These are phyloP conservation scores for Zaprionus gabonicus DNA, from an alignment of 1,140 invertebrate species.

Conservation along the genomic window DNA sequence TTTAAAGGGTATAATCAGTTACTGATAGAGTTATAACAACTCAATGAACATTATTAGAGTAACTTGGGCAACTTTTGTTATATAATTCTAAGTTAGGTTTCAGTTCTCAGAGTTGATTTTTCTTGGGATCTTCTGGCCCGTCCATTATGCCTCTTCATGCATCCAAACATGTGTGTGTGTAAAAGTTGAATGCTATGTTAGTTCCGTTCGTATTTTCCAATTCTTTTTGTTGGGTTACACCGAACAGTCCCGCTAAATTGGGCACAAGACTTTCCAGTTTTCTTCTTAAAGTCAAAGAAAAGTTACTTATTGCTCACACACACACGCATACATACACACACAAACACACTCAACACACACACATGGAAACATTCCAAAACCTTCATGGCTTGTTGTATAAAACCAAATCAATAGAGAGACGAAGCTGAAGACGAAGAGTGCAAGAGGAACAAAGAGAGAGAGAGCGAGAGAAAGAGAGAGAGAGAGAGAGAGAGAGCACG, in stretches of 20 bases:
- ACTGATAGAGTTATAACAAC: too few relatives aligned
- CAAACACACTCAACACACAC: neutral
- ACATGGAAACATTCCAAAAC: slow-evolving; percentile 61
- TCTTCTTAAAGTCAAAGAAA: slow-evolving; percentile 44
- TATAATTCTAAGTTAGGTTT: too few relatives aligned
- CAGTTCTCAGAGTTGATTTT: too few relatives aligned
- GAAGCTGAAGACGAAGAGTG: slow-evolving; percentile 19
- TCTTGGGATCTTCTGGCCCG: too few relatives aligned
- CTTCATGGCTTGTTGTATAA: slow-evolving; percentile 59
- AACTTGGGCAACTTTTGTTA: too few relatives aligned
- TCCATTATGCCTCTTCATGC: neutral
- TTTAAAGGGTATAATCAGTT: too few relatives aligned
- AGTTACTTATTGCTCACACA: slow-evolving; percentile 48
- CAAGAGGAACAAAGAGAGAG: neutral
- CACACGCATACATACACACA: slow-evolving; percentile 18
- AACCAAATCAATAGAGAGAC: slow-evolving; percentile 70
- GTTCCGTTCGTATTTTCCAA: neutral
- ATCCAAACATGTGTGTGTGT: neutral
- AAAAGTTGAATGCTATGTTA: neutral
- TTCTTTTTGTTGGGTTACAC: slow-evolving; percentile 61
- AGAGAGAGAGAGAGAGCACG: slow-evolving; percentile 1
- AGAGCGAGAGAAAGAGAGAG: slow-evolving; percentile 2
- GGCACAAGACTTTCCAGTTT: slow-evolving; percentile 75
- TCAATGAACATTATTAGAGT: too few relatives aligned
- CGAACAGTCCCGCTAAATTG: slow-evolving; percentile 41